Evolutionary conservation across 2,113 vertebrate species (phyloP), one percentile per base, ranked within the genome.

Genomic region (Perccottus glenii): DNA sequence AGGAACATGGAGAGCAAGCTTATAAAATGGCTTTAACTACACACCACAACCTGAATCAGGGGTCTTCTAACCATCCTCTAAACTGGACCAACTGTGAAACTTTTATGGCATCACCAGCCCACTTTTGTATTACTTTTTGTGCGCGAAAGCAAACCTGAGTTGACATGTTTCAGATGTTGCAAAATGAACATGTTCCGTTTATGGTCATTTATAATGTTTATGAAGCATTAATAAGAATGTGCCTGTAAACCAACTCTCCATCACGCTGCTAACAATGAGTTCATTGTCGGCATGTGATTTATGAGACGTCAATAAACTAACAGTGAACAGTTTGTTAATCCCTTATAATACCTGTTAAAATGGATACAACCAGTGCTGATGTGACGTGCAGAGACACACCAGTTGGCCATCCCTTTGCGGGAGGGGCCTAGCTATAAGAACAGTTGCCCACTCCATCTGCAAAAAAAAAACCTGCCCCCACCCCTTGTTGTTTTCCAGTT

Each of bases 401-500:
- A 84, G 78, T 88, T 87, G 80, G 86, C 80, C 82, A 73, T 79
- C 72, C 73, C 71, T 67, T 27, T 75, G 74, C 72, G 83, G 87
- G 87, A 90, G 88, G 90, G 81, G 87, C 89, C 67, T 43, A 43
- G 38, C 9, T 71, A 81, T 81, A 81, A 77, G 82, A 89, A 77
- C 85, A 91, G 86, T 89, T 87, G 82, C 87, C 84, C 86, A 65
- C 68, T 81, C 89, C 87, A 85, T 83, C 75, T 86, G 80, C 77
- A 87, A 84, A 79, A 77, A 75, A 70, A 75, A 75, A 67, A 64
- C 1, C 36, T 38, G 69, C 85, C 81, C 75, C 82, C 80, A 73
- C 90, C 85, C 78, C 88, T 89, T 89, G 91, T 92, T 92, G 91
- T 93, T 92, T 92, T 93, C 90, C 90, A 91, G 90, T 90, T 92